These are phyloP conservation scores for Rostratula benghalensis DNA, from an alignment of 2,113 vertebrate genomes.

Conservation along the genomic window DNA sequence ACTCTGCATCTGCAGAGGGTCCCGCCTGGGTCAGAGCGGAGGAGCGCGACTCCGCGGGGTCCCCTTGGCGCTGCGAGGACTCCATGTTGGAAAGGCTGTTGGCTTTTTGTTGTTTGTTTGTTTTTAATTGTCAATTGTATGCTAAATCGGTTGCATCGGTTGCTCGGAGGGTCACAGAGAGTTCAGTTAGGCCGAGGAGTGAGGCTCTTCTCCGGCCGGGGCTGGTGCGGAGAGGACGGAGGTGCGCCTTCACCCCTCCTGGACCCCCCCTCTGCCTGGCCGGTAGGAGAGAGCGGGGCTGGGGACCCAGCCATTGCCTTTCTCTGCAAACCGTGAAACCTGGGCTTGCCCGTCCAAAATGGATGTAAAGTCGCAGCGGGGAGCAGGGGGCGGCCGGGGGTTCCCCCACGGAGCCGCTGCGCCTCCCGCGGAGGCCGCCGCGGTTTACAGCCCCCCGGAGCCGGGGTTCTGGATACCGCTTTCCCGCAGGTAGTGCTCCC, in stretches of 20 bases:
- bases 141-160: constrained; percentile 68
- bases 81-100: constrained; percentile 60
- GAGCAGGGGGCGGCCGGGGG: background rate
- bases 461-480: constrained; percentile 18
- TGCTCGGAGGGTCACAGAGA: constrained; percentile 72
- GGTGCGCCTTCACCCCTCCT: background rate
- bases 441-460: constrained; percentile 52
- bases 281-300: background rate
- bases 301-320: background rate
- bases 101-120: constrained; percentile 76
- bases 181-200: constrained; percentile 71
- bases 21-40: constrained; percentile 1
- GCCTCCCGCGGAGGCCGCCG: background rate
- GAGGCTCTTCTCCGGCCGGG: background rate
- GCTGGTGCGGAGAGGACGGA: background rate
- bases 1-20: constrained; percentile 59
- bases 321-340: background rate
- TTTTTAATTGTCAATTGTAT: constrained; percentile 79
- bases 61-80: constrained; percentile 61
- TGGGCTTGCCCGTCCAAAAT: background rate
- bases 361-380: background rate
- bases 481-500: constrained; percentile 36
- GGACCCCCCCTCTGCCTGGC: background rate
- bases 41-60: constrained; percentile 10
- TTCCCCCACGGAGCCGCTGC: background rate